Evolutionary conservation across 2,797 vertebrate genomes (phyloP).

Genomic region (Molothrus aeneus): DNA sequence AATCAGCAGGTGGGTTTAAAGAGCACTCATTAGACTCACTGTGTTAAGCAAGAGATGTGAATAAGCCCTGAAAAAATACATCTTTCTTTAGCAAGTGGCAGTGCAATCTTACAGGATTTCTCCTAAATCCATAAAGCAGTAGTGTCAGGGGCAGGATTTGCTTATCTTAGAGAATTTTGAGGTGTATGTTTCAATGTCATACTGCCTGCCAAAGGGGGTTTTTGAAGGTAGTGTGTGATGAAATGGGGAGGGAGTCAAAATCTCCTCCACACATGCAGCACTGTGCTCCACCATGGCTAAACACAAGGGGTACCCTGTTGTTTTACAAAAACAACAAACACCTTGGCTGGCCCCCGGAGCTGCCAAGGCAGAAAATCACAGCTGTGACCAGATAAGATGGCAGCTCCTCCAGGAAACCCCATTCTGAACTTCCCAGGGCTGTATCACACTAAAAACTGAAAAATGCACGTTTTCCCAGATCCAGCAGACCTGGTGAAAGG

Average conservation of each 20-base stretch:
- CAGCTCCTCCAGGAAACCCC: background rate
- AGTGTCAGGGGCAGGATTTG: fast-evolving
- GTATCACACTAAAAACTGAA: background rate
- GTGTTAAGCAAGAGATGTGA: background rate
- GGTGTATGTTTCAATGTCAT: background rate
- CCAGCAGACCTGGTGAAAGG: background rate
- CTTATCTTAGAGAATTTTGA: background rate
- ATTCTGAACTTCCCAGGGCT: background rate
- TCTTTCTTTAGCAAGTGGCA: background rate
- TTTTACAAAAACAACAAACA: background rate
- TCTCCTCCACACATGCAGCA: background rate
- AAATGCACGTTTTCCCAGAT: background rate
- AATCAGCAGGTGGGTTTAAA: background rate
- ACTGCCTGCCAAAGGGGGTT: background rate
- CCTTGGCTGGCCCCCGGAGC: background rate
- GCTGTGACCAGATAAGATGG: background rate
- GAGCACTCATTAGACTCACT: background rate
- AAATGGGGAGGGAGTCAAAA: background rate
- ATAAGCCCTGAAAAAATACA: background rate
- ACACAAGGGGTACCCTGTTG: background rate
- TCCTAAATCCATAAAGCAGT: background rate
- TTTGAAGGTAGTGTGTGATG: background rate
- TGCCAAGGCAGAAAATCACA: background rate
- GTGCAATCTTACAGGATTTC: background rate
- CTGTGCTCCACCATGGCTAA: background rate